phyloP scores from a whole-genome alignment of 2,797 vertebrate genomes.

The Premnoplex brunnescens region DNA sequence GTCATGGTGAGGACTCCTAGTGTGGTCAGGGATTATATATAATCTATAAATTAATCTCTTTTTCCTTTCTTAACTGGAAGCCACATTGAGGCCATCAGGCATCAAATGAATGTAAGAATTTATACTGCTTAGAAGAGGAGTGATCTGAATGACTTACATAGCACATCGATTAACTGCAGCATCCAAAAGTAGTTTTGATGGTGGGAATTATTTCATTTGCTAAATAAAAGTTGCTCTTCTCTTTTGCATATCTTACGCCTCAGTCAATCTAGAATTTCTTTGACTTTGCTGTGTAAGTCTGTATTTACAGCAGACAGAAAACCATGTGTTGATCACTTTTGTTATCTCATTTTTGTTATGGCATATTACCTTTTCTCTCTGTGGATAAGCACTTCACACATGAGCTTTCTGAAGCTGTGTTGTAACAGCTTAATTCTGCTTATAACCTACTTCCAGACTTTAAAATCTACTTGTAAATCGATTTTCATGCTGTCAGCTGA shows the following conservation, averaged over 20 bases:
- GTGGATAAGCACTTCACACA: neutral
- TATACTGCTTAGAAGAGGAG: neutral
- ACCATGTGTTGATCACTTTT: neutral
- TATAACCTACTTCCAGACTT: neutral
- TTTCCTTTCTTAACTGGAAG: neutral
- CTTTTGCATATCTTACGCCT: neutral
- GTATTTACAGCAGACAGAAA: neutral
- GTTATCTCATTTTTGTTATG: neutral
- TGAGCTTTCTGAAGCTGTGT: neutral
- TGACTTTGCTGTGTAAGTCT: neutral
- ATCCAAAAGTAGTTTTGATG: neutral
- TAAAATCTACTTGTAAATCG: conserved; percentile 23
- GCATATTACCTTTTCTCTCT: neutral
- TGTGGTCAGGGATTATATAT: neutral
- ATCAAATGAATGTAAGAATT: neutral
- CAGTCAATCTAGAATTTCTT: neutral
- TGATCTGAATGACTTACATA: neutral
- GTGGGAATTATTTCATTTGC: neutral
- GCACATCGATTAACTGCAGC: neutral
- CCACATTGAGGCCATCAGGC: neutral
- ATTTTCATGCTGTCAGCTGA: neutral
- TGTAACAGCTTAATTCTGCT: neutral
- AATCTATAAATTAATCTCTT: neutral
- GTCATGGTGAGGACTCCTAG: neutral
- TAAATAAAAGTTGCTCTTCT: neutral